Base-by-base conservation (phyloP, 1,140 invertebrate species). In the Sarcophaga peregrina region DNA sequence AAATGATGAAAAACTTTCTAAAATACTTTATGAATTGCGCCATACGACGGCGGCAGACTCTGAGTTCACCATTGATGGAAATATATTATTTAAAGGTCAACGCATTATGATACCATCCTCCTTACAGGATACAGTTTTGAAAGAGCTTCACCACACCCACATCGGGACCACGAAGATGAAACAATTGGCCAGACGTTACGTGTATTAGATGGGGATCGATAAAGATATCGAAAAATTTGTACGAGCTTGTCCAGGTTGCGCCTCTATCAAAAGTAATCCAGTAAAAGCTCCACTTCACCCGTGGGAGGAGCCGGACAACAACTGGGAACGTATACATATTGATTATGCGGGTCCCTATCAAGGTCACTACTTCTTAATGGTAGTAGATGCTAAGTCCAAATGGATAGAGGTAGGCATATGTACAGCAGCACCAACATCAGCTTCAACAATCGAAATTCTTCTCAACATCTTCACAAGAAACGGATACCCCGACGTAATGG, bases 111-210 rank as follows among this genome's bases (percentile, higher is more conserved):
- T 74, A 3, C 72, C 72, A 37, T 3, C 1, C 20, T 74, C 72
- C 0, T 15, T 74, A 45, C 72, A 74, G 37, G 9, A 8, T 37
- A 10, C 20, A 8, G 20, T 74, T 45, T 1, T 74, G 9, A 4
- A 74, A 10, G 72, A 74, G 0, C 72, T 74, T 74, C 72, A 74
- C 86, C 50, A 82, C 25, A 86, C 85, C 20, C 92, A 92, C 84
- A 80, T 87, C 7, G 91, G 91, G 3, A 90, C 92, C 7, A 89
- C 90, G 0, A 89, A 89, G 83, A 92, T 92, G 90, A 93, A 93
- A 86, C 83, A 85, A 8, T 76, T 92, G 13, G 91, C 92, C 13
- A 82, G 91, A 20, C 87, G 83, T 48, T 91, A 91, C 85, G 85
- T 92, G 11, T 93, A 88, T 85, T 93, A 91, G 91, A 90, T 88